These are phyloP conservation scores for Etheostoma perlongum DNA, from an alignment of 2,797 vertebrate genomes.

Conservation along the genomic window DNA sequence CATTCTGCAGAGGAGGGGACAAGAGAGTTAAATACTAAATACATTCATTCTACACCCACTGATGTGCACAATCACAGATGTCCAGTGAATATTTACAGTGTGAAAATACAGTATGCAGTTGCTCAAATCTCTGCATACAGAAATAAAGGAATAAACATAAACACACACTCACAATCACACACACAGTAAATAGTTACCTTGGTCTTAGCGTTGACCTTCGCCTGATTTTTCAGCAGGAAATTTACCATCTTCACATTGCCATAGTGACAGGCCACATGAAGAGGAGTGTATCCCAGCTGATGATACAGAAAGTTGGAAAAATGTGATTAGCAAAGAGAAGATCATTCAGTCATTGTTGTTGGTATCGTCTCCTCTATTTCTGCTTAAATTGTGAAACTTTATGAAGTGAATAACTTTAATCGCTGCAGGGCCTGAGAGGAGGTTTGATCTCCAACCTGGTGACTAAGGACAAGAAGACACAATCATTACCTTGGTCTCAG, in stretches of 20 bases:
- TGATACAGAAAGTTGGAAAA: constrained; percentile 34
- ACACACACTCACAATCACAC: no score
- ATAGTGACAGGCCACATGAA: constrained; percentile 98
- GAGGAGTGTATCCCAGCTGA: constrained; percentile 96
- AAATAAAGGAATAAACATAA: background rate
- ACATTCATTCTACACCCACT: background rate
- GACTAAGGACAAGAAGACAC: background rate
- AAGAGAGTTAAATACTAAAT: background rate
- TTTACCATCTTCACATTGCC: constrained; percentile 98
- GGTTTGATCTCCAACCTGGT: background rate
- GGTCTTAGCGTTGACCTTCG: constrained; percentile 96
- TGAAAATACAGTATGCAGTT: background rate
- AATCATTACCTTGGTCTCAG: constrained; percentile 92
- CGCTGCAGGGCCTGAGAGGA: background rate
- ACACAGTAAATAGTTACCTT: constrained; percentile 85
- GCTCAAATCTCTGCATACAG: background rate
- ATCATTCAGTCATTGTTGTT: background rate
- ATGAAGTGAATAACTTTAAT: background rate
- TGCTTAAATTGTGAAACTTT: background rate
- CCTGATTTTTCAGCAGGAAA: constrained; percentile 95
- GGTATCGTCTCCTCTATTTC: background rate
- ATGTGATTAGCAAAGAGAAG: background rate
- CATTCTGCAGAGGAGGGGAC: constrained; percentile 86
- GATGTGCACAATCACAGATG: background rate
- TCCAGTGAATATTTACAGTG: background rate